Conservation (phyloP, 2,888 invertebrate species). For the Anagyrus pseudococci region DNA sequence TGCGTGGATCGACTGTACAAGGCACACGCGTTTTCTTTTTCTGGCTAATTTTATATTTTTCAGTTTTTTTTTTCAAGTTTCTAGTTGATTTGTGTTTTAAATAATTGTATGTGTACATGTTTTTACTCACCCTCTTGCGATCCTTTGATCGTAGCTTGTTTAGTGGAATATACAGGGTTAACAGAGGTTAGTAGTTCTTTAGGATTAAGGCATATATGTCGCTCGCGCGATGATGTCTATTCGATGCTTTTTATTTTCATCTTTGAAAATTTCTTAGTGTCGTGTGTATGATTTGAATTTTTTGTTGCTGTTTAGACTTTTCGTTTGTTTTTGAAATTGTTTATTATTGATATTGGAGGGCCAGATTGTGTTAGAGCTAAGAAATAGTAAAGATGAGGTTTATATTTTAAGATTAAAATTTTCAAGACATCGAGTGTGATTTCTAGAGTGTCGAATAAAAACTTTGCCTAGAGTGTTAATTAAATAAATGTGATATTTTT, state of each 20-base stretch:
- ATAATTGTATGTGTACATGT: conserved; percentile 28
- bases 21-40: conserved; percentile 1
- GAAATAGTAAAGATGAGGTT: conserved; percentile 20
- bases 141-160: conserved; percentile 63
- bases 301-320: conserved; percentile 29
- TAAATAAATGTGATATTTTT: too few species aligned
- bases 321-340: conserved; percentile 12
- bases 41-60: too few species aligned
- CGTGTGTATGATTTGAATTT: conserved; percentile 8
- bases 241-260: conserved; percentile 18
- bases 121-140: conserved; percentile 59
- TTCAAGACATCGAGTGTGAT: neutral
- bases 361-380: too few species aligned
- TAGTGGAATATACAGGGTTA: conserved; percentile 57
- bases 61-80: too few species aligned
- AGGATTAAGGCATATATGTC: conserved; percentile 24
- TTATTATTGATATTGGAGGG: too few species aligned
- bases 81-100: too few species aligned
- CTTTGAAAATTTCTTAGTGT: conserved; percentile 32
- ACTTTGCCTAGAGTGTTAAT: neutral
- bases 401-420: neutral
- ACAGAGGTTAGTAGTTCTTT: conserved; percentile 42
- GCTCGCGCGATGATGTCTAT: too few species aligned
- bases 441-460: conserved; percentile 14
- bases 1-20: conserved; percentile 4